Evolutionary conservation across 2,113 vertebrate genomes (phyloP), one percentile per base, ranked within the genome.

Genomic region (Heterotis niloticus): DNA sequence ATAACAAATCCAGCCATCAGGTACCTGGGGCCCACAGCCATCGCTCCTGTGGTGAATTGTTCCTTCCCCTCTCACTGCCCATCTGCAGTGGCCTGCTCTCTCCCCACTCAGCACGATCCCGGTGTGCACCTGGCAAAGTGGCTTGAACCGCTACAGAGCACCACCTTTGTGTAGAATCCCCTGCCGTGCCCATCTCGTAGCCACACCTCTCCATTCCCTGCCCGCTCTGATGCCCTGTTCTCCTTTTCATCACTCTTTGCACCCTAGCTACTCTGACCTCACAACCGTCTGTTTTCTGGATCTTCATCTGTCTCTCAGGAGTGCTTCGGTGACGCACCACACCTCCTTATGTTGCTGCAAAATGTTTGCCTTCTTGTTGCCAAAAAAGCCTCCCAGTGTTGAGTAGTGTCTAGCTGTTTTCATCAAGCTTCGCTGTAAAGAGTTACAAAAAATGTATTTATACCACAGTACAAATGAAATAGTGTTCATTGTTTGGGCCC

Each of bases 61-160:
- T 68, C 64, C 65, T 78, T 67, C 65, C 64, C 51, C 20, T 78
- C 54, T 56, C 68, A 64, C 24, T n/a, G 29, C 59, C 76, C 76
- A 78, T 78, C 76, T 78, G 68, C 26, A 70, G 14, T 34, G 68
- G 34, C 18, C 29, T 10, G 76, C 65, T 68, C 34, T 24, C 23
- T 56, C 65, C 24, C 26, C 11, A n/a, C 24, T 16, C 57, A 5
- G 23, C 72, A 18, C 56, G 5, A 17, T 60, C 73, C 20, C 57
- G 28, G 34, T 5, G 18, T 1, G 16, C 28, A 12, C 66, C 66
- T 23, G 34, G 4, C 11, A 0, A 10, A 57, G 56, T 52, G 9
- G 18, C 54, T 74, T 16, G n/a, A 11, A 16, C n/a, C 24, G 54
- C 71, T 14, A 59, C 52, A 57, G n/a, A 26, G 16, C 11, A 24